These are phyloP conservation scores for Callipepla squamata DNA, from an alignment of 2,113 vertebrate genomes.

Conservation along the genomic window DNA sequence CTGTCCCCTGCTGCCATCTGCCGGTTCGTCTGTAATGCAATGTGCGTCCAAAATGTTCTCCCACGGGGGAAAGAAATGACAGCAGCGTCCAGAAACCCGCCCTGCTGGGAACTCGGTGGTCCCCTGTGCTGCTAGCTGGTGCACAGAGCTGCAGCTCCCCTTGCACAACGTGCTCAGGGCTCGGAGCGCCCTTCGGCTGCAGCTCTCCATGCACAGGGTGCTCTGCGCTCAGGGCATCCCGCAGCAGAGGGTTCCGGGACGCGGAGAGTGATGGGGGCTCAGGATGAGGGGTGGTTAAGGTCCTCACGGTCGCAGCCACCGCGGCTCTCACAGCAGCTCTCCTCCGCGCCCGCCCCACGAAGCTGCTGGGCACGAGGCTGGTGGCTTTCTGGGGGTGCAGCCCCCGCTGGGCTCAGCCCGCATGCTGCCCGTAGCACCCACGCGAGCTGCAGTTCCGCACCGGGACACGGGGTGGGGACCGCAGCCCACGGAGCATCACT, in stretches of 20 bases:
- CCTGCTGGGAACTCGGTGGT: neutral
- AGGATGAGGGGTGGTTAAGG: neutral
- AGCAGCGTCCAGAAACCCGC: neutral
- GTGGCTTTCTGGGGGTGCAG: rapidly evolving
- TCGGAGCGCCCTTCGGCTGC: neutral
- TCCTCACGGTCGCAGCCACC: too few relatives aligned
- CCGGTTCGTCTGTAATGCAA: neutral
- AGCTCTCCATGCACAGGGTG: neutral
- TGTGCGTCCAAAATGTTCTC: rapidly evolving
- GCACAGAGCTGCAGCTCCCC: neutral
- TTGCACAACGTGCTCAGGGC: neutral
- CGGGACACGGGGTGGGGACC: slow-evolving; percentile 38
- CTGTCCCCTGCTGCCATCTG: slow-evolving; percentile 56
- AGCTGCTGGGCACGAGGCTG: neutral
- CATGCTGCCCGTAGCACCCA: rapidly evolving
- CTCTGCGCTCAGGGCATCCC: neutral
- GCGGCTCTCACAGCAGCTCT: neutral
- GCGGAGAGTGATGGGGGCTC: neutral
- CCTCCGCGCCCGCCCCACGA: neutral
- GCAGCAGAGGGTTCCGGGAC: neutral
- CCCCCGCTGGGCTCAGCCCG: neutral
- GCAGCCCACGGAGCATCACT: neutral
- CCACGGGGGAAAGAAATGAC: rapidly evolving
- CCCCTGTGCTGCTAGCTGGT: neutral
- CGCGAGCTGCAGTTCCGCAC: neutral